Evolutionary conservation across 2,797 vertebrate species (phyloP).

Genomic region (Phaenicophaeus curvirostris): DNA sequence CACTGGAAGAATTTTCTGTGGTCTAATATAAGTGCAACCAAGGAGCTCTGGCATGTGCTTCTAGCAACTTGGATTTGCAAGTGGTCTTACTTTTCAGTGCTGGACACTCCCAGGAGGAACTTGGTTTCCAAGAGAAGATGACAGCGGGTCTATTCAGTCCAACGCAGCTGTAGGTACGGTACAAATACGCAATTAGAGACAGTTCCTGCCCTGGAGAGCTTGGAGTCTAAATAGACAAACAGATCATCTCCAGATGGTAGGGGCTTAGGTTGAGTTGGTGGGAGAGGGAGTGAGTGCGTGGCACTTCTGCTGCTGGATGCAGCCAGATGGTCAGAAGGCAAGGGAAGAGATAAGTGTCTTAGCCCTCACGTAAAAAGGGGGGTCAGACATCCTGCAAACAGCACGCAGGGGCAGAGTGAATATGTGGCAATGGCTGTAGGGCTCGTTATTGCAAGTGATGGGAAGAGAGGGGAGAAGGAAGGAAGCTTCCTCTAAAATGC

Average conservation of each 20-base stretch:
- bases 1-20: conserved; percentile 59
- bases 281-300: conserved; percentile 49
- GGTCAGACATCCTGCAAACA: background rate
- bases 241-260: conserved; percentile 69
- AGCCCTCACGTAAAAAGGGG: background rate
- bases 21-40: conserved; percentile 57
- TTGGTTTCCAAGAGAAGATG: conserved; percentile 63
- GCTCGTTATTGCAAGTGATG: background rate
- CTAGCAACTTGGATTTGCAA: conserved; percentile 58
- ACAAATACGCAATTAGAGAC: conserved; percentile 63
- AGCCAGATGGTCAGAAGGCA: conserved; percentile 6
- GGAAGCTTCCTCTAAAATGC: background rate
- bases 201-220: conserved; percentile 68
- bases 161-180: conserved; percentile 68
- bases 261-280: conserved; percentile 54
- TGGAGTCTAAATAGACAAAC: conserved; percentile 69
- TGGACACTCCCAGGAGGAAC: conserved; percentile 55
- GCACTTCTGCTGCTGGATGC: conserved; percentile 40
- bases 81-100: conserved; percentile 68
- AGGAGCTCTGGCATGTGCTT: conserved; percentile 61
- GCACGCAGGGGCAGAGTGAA: background rate
- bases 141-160: conserved; percentile 66
- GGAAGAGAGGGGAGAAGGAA: background rate
- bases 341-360: background rate
- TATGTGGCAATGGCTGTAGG: background rate